Percentiles rank a stretch among this genome's conserved stretches.
phyloP scores from a whole-genome alignment of 1,140 invertebrate species.

The Sipha flava region DNA sequence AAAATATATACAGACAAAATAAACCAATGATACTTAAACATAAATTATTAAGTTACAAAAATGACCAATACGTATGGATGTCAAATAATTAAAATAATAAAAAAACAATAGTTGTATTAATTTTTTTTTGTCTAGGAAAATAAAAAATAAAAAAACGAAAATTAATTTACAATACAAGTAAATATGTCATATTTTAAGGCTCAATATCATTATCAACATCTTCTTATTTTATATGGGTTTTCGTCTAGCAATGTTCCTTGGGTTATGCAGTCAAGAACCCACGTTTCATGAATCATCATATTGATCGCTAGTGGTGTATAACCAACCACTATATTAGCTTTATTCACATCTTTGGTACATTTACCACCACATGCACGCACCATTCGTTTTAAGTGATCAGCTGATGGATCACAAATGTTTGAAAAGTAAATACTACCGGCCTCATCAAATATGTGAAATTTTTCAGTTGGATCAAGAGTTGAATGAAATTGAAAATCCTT shows the following conservation, averaged over 20 bases:
- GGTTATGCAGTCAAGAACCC: slow-evolving; percentile 12
- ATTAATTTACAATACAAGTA: background rate
- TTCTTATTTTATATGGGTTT: background rate
- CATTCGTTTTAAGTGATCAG: background rate
- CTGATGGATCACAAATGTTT: background rate
- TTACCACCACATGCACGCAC: background rate
- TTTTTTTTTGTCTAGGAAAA: too few species aligned
- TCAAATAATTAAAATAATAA: too few species aligned
- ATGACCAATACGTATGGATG: too few species aligned
- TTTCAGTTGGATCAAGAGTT: background rate
- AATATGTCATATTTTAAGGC: background rate
- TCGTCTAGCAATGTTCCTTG: background rate
- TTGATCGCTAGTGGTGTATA: background rate
- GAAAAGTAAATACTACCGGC: background rate
- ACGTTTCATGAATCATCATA: slow-evolving; percentile 7
- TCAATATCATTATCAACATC: background rate
- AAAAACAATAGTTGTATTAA: too few species aligned
- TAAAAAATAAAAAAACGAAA: background rate
- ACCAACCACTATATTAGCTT: background rate
- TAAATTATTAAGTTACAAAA: too few species aligned
- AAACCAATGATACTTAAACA: too few species aligned
- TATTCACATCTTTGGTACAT: background rate
- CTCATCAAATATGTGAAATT: slow-evolving; percentile 4
- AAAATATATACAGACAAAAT: too few species aligned
- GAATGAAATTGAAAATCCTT: slow-evolving; percentile 8